phyloP scores from a whole-genome alignment of 2,797 vertebrate genomes.

The Darevskia nairensis region DNA sequence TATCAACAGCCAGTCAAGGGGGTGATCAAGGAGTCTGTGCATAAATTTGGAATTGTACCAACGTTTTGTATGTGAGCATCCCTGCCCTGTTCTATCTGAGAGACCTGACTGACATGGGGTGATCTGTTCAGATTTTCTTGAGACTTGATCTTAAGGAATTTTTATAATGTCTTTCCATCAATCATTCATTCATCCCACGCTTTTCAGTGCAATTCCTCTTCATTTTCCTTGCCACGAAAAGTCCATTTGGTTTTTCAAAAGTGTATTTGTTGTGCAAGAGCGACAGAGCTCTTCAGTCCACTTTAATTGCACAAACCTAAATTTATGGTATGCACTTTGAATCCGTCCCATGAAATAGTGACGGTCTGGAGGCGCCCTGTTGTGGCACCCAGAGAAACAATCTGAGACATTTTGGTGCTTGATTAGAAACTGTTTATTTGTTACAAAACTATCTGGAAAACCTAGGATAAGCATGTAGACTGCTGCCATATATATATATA shows the following conservation, averaged over 20 bases:
- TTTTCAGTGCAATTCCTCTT: no score
- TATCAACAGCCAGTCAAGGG: neutral
- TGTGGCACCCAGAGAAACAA: neutral
- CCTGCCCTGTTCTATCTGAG: neutral
- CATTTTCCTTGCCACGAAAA: no score
- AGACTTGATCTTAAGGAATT: neutral
- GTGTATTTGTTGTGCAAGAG: no score
- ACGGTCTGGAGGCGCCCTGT: neutral
- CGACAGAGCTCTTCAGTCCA: no score
- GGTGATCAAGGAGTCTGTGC: neutral
- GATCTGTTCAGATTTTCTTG: neutral
- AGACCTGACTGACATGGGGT: neutral
- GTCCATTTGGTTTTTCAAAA: no score
- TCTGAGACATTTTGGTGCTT: neutral
- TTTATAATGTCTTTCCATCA: no score
- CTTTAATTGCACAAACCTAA: no score
- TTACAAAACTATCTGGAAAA: neutral
- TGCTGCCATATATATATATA: no score
- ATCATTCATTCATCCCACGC: no score
- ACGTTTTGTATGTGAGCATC: neutral
- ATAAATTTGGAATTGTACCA: neutral
- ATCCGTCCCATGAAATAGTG: no score
- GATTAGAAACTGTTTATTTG: neutral
- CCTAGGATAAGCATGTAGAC: neutral
- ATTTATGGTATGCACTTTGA: no score